Evolutionary conservation across 2,113 vertebrate genomes (phyloP), one percentile per base, ranked within the genome.

Genomic region (Cichladusa arquata): DNA sequence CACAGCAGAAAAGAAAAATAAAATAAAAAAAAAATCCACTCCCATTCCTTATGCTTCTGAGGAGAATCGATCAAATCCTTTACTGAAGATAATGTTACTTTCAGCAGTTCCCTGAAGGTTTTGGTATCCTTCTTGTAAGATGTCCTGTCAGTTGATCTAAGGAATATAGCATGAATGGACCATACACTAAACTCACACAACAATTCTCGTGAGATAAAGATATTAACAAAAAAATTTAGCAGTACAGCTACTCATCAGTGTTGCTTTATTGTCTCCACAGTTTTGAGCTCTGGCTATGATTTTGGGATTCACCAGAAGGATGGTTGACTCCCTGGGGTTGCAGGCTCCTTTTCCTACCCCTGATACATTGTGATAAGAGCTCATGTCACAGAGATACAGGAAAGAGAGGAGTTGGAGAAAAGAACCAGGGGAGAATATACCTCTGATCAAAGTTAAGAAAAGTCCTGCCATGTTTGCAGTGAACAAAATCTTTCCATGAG

Each of bases 341-440:
- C 31, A 11, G 19, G 14, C 2, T 86, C 17, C 28, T 54, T 81
- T 71, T 87, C 20, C 60, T 89, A 11, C 28, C 19, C 14, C 14
- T 31, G 14, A 19, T 38, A 12, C 3, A 1, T 15, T 36, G 17
- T 0, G 1, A 6, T 60, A 45, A 36, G 18, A 64, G 8, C 17
- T 81, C 40, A 20, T 26, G 54, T 31, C 25, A 38, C 26, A 66
- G 19, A 57, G 33, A n/a, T 1, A 7, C 2, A 77, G 3, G 9
- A 73, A 77, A 29, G 18, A 14, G 10, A 86, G 8, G 15, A 24
- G 12, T 0, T 81, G 19, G 19, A 64, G n/a, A 53, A 90, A 48
- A 25, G 19, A 50, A n/a, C 12, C 24, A 14, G 8, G 5, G 12
- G 12, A 67, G 5, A 4, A 48, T 54, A 23, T 66, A 48, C 10